Base-by-base conservation (phyloP, 1,140 invertebrate species). In the Cydia strobilella region DNA sequence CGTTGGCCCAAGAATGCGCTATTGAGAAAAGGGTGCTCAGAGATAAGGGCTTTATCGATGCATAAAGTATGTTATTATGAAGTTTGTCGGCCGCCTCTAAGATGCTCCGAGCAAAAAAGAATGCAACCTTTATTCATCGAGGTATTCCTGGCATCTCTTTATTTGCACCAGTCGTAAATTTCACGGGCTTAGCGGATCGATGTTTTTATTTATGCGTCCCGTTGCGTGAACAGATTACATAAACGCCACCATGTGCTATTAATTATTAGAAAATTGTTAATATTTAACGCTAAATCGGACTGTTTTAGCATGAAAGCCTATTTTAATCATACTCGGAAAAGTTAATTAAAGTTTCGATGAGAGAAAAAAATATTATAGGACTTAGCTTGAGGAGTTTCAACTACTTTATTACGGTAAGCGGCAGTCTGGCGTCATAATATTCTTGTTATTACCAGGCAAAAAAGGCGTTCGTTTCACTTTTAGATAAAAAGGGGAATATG, bases 51-150 rank as follows among this genome's bases (percentile, higher is more conserved):
- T 89, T 87, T 88, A 91, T 87, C 86, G 89, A 82, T 88, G 86
- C 86, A 89, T 88, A 88, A 90, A 90, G 85, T 86, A 85, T 86
- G 84, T 86, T 90, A 86, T 89, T 86, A 88, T 88, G 85, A 90
- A 90, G 82, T 89, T 85, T 80, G 82, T 82, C 76, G 77, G 78
- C 80, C 78, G 77, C 77, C 77, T 74, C 75, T 79, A 78, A 78
- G 77, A 75, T 74, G 75, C 75, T 76, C 65, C 31, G 54, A 59
- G 73, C 74, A 81, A 82, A 87, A 84, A 83, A 79, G 80, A 76
- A 86, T 86, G 78, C 76, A 78, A 69, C 76, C 79, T 79, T 81
- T 85, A 85, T 86, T 80, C 81, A 73, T 72, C 73, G 78, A 72
- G 82, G 80, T 82, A 90, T 90, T 83, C 83, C 81, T 80, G 86